A percentile compares a stretch with the other conserved stretches of the same genome.
These are phyloP conservation scores for Metaphire vulgaris DNA, from an alignment of 1,140 invertebrate genomes.

Conservation along the genomic window DNA sequence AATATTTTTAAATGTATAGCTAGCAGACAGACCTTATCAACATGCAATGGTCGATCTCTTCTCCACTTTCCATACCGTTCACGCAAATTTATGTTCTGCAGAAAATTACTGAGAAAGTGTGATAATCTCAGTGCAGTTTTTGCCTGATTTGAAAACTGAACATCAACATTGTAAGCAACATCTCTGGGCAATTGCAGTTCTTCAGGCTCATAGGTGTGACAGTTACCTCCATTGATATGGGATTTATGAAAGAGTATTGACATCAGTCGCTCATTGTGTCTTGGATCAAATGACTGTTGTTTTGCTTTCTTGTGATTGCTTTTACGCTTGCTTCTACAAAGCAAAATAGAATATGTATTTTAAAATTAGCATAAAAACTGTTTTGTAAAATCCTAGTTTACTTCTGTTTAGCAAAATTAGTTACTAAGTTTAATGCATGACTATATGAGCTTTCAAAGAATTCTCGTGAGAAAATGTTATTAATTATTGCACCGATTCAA, in stretches of 20 bases:
- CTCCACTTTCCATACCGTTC: conserved; percentile 79
- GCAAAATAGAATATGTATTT: too few relatives aligned
- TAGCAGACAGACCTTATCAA: conserved; percentile 24
- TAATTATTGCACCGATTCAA: too few relatives aligned
- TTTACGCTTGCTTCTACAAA: neutral
- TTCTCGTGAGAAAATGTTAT: too few relatives aligned
- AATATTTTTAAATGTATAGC: too few relatives aligned
- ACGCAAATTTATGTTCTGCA: conserved; percentile 85
- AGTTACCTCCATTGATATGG: conserved; percentile 37
- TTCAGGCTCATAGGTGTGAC: conserved; percentile 33
- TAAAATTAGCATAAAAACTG: too few relatives aligned
- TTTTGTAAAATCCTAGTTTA: too few relatives aligned
- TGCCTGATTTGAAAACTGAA: conserved; percentile 86
- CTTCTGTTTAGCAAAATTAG: too few relatives aligned
- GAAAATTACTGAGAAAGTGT: conserved; percentile 88
- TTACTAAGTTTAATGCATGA: too few relatives aligned
- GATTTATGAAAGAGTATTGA: conserved; percentile 39
- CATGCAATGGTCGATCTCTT: conserved; percentile 26
- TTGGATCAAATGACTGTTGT: conserved; percentile 13
- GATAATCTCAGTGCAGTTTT: conserved; percentile 87
- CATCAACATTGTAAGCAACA: conserved; percentile 73
- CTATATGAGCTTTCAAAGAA: too few relatives aligned
- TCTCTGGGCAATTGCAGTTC: conserved; percentile 47
- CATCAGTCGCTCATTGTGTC: conserved; percentile 34
- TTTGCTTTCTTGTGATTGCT: conserved; percentile 2